These are phyloP conservation scores for Rhabdornis inornatus DNA, from an alignment of 2,113 vertebrate species.

Conservation along the genomic window DNA sequence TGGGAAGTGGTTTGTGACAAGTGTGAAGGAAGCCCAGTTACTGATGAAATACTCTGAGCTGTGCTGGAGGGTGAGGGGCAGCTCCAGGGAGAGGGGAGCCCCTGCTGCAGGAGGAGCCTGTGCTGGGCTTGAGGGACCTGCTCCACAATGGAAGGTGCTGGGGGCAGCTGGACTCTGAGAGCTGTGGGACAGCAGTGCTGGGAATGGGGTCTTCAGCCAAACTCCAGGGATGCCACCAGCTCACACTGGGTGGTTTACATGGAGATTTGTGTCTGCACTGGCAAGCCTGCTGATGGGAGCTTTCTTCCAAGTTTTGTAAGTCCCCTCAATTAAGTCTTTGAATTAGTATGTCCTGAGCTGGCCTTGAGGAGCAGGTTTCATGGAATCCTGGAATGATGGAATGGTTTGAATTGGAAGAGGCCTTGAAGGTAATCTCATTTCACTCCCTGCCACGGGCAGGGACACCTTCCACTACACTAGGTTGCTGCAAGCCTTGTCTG, in stretches of 20 bases:
- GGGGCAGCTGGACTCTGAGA: not conserved
- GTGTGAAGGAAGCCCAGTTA: not conserved
- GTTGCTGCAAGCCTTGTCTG: not conserved
- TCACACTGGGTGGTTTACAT: not conserved
- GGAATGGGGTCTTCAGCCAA: not conserved
- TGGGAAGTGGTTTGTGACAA: not conserved
- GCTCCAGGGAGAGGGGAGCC: not conserved
- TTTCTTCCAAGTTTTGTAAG: not conserved
- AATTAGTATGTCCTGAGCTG: not conserved
- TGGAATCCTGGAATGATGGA: not conserved
- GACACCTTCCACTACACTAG: not conserved
- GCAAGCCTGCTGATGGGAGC: not conserved
- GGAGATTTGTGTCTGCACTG: not conserved
- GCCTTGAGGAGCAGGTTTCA: not conserved
- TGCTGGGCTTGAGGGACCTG: not conserved
- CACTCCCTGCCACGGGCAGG: not conserved
- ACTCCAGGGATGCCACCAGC: not conserved
- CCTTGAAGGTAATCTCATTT: not conserved
- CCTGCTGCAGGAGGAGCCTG: not conserved
- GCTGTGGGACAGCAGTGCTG: not conserved
- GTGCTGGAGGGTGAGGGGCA: not conserved
- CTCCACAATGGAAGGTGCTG: not conserved
- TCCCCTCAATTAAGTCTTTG: not conserved
- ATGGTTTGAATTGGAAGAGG: not conserved
- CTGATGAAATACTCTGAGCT: rapidly evolving